These are phyloP conservation scores for Esperia sulphurella DNA, from an alignment of 2,888 invertebrate species.

Conservation along the genomic window DNA sequence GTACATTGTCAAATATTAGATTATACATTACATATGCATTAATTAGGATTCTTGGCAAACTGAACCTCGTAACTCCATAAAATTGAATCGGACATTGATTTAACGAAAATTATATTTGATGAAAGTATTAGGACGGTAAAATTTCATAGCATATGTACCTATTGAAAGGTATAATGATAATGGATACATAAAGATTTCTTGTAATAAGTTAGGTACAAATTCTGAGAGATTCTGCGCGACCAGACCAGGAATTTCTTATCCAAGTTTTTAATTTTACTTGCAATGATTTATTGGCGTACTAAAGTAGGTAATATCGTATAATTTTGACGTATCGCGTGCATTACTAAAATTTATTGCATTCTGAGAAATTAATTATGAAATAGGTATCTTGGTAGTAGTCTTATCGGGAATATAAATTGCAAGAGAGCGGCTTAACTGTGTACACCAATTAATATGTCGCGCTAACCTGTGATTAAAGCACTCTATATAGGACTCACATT, in stretches of 20 bases:
- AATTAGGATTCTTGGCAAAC: no score
- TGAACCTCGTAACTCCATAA: no score
- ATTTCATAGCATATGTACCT: no score
- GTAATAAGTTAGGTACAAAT: no score
- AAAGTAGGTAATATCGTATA: constrained; percentile 5
- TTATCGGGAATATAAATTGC: constrained; percentile 8
- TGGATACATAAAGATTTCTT: no score
- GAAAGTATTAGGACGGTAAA: no score
- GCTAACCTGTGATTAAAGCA: constrained; percentile 9
- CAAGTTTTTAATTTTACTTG: neutral
- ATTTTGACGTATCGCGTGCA: constrained; percentile 8
- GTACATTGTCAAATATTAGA: no score
- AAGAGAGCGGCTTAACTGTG: neutral
- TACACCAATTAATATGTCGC: constrained; percentile 15
- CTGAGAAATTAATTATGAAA: constrained; percentile 9
- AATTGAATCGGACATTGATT: no score
- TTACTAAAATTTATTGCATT: constrained; percentile 7
- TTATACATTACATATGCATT: no score
- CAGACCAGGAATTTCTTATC: neutral
- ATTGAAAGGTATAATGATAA: no score
- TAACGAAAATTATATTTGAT: no score
- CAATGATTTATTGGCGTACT: neutral
- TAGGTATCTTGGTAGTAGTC: constrained; percentile 1
- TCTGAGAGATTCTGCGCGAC: no score
- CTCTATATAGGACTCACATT: constrained; percentile 2